A percentile compares a stretch with the other conserved stretches of the same genome.
Evolutionary conservation across 2,888 invertebrate genomes (phyloP).

Genomic region (Drosophila subquinaria): DNA sequence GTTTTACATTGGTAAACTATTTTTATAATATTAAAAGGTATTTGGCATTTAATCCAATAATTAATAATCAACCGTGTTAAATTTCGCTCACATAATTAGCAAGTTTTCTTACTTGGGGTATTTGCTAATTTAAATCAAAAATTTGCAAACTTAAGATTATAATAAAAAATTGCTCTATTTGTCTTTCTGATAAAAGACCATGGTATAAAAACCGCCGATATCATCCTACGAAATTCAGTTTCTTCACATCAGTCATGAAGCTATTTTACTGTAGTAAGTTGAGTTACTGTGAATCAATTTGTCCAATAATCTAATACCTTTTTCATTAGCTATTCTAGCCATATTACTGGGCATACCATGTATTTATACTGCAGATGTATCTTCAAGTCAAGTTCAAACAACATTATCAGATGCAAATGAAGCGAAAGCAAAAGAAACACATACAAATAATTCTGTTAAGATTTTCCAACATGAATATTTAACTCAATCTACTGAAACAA

Average conservation of each 20-base stretch:
- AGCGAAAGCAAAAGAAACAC: background rate
- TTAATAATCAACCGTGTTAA: background rate
- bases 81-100: constrained; percentile 21
- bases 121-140: background rate
- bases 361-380: background rate
- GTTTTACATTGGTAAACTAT: no score
- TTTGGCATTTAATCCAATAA: no score
- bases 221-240: background rate
- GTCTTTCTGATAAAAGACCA: background rate
- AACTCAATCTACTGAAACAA: background rate
- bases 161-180: background rate
- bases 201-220: constrained; percentile 8
- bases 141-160: constrained; percentile 12
- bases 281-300: background rate
- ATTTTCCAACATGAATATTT: background rate
- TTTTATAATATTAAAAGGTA: no score
- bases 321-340: background rate
- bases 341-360: constrained; percentile 1
- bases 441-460: background rate
- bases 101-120: background rate
- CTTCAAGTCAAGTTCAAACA: background rate
- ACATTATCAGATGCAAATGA: background rate
- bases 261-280: constrained; percentile 8
- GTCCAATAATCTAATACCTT: background rate
- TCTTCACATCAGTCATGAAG: constrained; percentile 12